Evolutionary conservation across 1,140 invertebrate species (phyloP).

Genomic region (Luehdorfia chinensis): DNA sequence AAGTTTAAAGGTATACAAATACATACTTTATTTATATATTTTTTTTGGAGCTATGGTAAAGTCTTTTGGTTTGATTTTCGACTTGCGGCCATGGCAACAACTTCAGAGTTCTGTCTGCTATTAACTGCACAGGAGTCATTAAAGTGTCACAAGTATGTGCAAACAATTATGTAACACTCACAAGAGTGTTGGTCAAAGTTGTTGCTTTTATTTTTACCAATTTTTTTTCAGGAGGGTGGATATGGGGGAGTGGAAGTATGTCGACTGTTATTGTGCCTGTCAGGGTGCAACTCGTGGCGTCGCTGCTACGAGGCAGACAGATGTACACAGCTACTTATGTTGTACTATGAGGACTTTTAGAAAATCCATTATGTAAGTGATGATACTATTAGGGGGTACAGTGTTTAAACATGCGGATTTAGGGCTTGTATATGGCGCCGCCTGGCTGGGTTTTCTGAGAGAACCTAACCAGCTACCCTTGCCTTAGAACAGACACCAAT

Average conservation of each 20-base stretch:
- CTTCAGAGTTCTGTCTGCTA: neutral
- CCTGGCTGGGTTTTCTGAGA: too few relatives aligned
- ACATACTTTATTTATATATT: neutral
- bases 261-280: slow-evolving; percentile 56
- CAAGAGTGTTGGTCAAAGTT: neutral
- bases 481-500: too few relatives aligned
- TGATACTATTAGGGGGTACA: neutral
- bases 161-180: too few relatives aligned
- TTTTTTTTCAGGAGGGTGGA: slow-evolving; percentile 52
- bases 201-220: too few relatives aligned
- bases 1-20: slow-evolving; percentile 71
- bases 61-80: too few relatives aligned
- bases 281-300: slow-evolving; percentile 46
- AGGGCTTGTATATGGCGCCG: too few relatives aligned
- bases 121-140: neutral
- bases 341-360: slow-evolving; percentile 62
- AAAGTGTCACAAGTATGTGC: too few relatives aligned
- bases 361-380: slow-evolving; percentile 38
- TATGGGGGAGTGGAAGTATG: slow-evolving; percentile 70
- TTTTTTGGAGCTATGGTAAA: slow-evolving; percentile 4
- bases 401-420: too few relatives aligned
- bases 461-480: too few relatives aligned
- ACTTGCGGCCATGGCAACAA: too few relatives aligned
- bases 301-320: slow-evolving; percentile 36
- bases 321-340: slow-evolving; percentile 63